Conservation (phyloP, 2,888 invertebrate species). For the Epistrophe grossulariae region DNA sequence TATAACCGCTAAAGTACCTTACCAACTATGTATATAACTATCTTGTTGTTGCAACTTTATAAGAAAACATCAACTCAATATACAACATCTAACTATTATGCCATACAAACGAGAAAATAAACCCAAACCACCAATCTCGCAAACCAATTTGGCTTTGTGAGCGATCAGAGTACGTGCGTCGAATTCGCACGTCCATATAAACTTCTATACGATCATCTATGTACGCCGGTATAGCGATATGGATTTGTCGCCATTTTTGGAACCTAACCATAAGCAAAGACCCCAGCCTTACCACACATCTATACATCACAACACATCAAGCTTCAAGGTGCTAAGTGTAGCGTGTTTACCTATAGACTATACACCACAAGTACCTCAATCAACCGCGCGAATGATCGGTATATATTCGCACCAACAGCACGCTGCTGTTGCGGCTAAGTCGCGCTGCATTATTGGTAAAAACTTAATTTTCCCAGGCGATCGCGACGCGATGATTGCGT, state of each 20-base stretch:
- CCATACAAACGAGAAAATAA: conserved; percentile 5
- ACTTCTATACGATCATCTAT: conserved; percentile 44
- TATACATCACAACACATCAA: neutral
- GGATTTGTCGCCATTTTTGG: conserved; percentile 74
- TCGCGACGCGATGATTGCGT: conserved; percentile 74
- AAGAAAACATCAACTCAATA: neutral
- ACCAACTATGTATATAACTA: neutral
- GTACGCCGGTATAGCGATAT: conserved; percentile 47
- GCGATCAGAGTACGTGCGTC: conserved; percentile 72
- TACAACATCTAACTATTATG: neutral
- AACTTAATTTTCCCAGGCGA: conserved; percentile 76
- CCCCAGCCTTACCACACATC: neutral
- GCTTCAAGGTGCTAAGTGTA: conserved; percentile 74
- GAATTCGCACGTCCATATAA: conserved; percentile 67
- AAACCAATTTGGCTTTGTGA: conserved; percentile 69
- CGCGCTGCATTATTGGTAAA: conserved; percentile 50
- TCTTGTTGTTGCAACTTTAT: neutral
- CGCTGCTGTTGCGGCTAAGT: neutral
- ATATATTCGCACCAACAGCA: neutral
- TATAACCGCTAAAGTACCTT: neutral
- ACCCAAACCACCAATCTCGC: conserved; percentile 39
- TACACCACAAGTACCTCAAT: neutral
- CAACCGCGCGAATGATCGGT: conserved; percentile 32
- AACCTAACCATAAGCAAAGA: conserved; percentile 36
- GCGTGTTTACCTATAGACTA: conserved; percentile 32